phyloP scores from a whole-genome alignment of 2,113 vertebrate species.

The Aldabrachelys gigantea region DNA sequence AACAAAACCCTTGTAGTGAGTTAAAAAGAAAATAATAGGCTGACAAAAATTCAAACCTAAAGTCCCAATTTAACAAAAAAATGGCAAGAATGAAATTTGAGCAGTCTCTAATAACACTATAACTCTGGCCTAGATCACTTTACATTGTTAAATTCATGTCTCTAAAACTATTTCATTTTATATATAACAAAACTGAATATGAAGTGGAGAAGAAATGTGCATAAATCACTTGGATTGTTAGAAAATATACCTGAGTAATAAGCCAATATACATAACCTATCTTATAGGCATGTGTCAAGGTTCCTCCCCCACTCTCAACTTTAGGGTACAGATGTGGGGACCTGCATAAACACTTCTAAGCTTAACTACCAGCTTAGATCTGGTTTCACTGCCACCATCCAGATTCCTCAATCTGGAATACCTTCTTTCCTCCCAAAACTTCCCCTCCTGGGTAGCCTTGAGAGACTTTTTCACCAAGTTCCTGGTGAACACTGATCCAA shows the following conservation, averaged over 20 bases:
- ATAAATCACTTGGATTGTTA: background rate
- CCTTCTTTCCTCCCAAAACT: no score
- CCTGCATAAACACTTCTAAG: no score
- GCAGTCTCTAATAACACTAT: slow-evolving; percentile 40
- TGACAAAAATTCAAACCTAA: slow-evolving; percentile 55
- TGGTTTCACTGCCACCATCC: no score
- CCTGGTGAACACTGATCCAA: no score
- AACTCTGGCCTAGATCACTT: slow-evolving; percentile 48
- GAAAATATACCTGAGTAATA: background rate
- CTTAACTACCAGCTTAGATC: no score
- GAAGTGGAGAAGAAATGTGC: slow-evolving; percentile 17
- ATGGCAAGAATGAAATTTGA: slow-evolving; percentile 48
- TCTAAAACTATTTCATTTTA: slow-evolving; percentile 44
- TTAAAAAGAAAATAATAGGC: slow-evolving; percentile 68
- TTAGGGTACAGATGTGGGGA: no score
- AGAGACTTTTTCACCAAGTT: no score
- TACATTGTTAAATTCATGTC: slow-evolving; percentile 57
- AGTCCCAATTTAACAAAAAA: slow-evolving; percentile 35
- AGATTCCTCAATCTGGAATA: no score
- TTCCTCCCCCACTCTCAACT: no score
- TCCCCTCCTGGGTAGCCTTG: no score
- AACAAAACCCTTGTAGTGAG: slow-evolving; percentile 45
- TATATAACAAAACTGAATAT: background rate
- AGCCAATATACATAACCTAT: background rate
- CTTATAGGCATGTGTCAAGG: background rate